These are phyloP conservation scores for Dione vanillae DNA, from an alignment of 2,888 invertebrate species.

Conservation along the genomic window DNA sequence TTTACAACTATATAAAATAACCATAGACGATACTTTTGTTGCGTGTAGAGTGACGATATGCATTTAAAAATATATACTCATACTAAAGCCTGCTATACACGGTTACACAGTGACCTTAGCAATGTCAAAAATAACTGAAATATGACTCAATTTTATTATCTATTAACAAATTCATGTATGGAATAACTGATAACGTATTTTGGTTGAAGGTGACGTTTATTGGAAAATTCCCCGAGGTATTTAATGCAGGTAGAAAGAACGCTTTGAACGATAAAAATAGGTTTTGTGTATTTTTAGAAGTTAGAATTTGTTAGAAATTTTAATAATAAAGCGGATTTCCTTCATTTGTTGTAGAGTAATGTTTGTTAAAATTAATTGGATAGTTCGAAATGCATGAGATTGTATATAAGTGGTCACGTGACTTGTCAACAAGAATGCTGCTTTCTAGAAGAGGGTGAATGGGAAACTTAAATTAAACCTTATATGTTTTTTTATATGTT, in stretches of 20 bases:
- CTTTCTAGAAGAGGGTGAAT: neutral
- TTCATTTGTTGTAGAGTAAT: neutral
- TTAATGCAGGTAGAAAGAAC: constrained; percentile 5
- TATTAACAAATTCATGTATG: constrained; percentile 31
- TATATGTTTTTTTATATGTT: neutral
- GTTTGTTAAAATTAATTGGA: neutral
- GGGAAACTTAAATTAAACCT: neutral
- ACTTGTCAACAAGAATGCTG: constrained; percentile 3
- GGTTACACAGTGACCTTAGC: constrained; percentile 17
- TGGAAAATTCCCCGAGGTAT: constrained; percentile 30
- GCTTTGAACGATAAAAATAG: neutral
- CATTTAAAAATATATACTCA: neutral
- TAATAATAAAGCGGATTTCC: neutral
- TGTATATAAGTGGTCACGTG: neutral
- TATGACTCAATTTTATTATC: constrained; percentile 34
- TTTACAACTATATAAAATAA: no score
- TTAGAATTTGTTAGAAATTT: neutral
- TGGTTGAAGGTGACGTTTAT: constrained; percentile 30
- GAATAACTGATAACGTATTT: constrained; percentile 26
- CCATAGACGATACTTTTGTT: no score
- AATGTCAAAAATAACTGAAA: constrained; percentile 27
- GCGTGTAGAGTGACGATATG: neutral
- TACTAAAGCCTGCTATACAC: neutral
- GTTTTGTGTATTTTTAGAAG: neutral
- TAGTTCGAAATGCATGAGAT: neutral